Base-by-base conservation (phyloP, 2,888 invertebrate species). In the Nesidiocoris tenuis region DNA sequence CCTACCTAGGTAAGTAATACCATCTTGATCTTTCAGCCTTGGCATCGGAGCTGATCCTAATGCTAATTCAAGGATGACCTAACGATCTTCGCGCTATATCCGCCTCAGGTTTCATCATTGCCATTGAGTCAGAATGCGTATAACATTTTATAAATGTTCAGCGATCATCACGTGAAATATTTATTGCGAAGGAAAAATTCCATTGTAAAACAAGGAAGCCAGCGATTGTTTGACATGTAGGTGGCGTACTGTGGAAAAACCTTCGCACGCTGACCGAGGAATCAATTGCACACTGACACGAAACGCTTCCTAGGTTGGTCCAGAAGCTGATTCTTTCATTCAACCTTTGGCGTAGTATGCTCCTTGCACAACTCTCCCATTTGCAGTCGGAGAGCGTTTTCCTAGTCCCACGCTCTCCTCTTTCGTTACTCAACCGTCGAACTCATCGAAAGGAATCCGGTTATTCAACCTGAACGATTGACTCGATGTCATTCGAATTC, bases 51-150 rank as follows among this genome's bases (percentile, higher is more conserved):
- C 5, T 12, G 5, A 39, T 3, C 39, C 39, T 65, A 2, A 65
- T 23, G 24, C 12, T 25, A 65, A 65, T 39, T 7, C 65, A 18
- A 65, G 2, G 65, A 65, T 65, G 39, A 65, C 18, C 39, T 39
- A 65, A 39, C 39, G 7, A 2, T 39, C 18, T 39, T n/a, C 65
- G 19, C 25, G 19, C 17, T 18, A 19, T 39, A 65, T 65, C 65
- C 65, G 65, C 65, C 25, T 65, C 19, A 39, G 25, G 64, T 24
- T 24, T 61, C 19, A 24, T 65, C 65, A 65, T 17, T 24, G 65
- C 25, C 39, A 63, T 25, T 22, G 63, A 63, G 22, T 63, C 63
- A 63, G 21, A n/a, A n/a, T n/a, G n/a, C n/a, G n/a, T n/a, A n/a
- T n/a, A n/a, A n/a, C n/a, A n/a, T n/a, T n/a, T n/a, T n/a, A n/a